These are phyloP conservation scores for Micromys minutus DNA, from an alignment of 2,113 vertebrate species.

Conservation along the genomic window DNA sequence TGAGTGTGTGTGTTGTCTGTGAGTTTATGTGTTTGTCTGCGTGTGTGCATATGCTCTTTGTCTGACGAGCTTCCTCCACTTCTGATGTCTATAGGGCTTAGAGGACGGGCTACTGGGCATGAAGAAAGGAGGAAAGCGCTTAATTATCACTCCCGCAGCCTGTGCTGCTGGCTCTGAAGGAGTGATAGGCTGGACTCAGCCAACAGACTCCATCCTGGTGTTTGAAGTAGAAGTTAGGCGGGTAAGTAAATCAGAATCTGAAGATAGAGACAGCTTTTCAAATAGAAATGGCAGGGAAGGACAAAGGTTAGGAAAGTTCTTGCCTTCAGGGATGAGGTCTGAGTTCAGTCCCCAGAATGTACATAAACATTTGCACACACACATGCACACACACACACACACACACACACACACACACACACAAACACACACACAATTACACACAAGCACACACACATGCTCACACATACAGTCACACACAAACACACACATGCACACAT, in stretches of 20 bases:
- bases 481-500: not conserved
- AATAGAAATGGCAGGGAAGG: not conserved
- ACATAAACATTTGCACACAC: not conserved
- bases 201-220: constrained; percentile 89
- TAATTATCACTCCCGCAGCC: constrained; percentile 90
- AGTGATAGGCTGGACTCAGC: constrained; percentile 87
- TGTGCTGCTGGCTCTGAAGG: constrained; percentile 92
- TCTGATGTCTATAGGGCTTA: constrained; percentile 89
- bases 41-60: not conserved
- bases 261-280: not conserved
- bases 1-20: not conserved
- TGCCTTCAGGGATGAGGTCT: not conserved
- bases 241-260: constrained; percentile 83
- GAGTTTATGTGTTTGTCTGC: not conserved
- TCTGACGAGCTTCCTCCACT: constrained; percentile 31
- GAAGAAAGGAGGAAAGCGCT: constrained; percentile 91
- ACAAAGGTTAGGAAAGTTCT: not conserved
- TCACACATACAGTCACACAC: not conserved
- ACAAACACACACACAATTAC: not conserved
- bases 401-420: too few species aligned
- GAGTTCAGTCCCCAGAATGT: not conserved
- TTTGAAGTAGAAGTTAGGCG: constrained; percentile 93
- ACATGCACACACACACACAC: not conserved
- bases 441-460: too few species aligned
- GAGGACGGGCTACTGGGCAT: constrained; percentile 96